Percentiles rank a stretch among this genome's conserved stretches.
These are phyloP conservation scores for Drosophila meridionalis DNA, from an alignment of 2,888 invertebrate genomes.

Conservation along the genomic window DNA sequence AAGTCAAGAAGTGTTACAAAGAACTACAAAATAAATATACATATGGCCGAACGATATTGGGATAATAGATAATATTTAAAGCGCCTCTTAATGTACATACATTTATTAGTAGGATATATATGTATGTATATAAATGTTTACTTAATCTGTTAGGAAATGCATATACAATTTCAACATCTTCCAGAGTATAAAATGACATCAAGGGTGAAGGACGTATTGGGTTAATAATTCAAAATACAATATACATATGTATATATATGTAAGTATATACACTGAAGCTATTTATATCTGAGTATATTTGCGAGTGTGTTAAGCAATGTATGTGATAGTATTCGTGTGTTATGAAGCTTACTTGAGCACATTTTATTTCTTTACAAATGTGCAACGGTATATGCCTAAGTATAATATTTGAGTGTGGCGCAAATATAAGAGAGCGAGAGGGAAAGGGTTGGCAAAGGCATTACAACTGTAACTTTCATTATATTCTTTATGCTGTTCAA, in stretches of 20 bases:
- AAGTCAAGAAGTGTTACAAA: conserved; percentile 6
- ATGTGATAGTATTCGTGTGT: too few relatives aligned
- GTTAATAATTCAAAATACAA: too few relatives aligned
- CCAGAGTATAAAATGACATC: background rate
- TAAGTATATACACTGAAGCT: background rate
- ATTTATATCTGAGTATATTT: too few relatives aligned
- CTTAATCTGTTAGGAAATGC: background rate
- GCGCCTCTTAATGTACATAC: conserved; percentile 17
- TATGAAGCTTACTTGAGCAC: conserved; percentile 5
- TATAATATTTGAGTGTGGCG: background rate
- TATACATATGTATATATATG: background rate
- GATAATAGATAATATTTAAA: background rate
- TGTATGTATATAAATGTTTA: background rate
- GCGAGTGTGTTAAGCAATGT: too few relatives aligned
- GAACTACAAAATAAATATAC: conserved; percentile 11
- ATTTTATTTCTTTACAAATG: background rate
- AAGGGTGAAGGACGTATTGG: too few relatives aligned
- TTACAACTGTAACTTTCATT: conserved; percentile 24
- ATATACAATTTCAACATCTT: background rate
- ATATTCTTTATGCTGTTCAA: conserved; percentile 44
- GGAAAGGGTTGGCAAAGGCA: conserved; percentile 32
- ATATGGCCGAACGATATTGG: conserved; percentile 1
- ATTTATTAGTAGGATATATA: conserved; percentile 1
- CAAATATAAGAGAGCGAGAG: conserved; percentile 1
- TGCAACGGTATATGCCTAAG: background rate